Base-by-base conservation (phyloP, 2,888 invertebrate genomes). In the Cephalotes varians region DNA sequence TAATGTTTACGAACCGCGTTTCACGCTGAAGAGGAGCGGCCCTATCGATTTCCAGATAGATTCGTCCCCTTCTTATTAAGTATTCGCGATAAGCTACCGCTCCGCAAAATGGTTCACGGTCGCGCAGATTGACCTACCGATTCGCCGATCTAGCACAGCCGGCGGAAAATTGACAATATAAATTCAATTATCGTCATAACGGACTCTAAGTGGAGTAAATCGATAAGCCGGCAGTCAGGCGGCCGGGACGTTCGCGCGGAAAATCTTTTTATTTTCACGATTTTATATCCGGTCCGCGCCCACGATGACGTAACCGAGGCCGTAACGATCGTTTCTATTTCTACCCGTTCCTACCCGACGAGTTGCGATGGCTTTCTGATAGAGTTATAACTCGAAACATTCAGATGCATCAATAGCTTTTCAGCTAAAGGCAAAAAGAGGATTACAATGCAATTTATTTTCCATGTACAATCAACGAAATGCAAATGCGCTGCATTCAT, bases 121-220 rank as follows among this genome's bases (percentile, higher is more conserved):
- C 73, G 80, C 40, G 49, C 37, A 34, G 80, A 80, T 80, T 80
- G 56, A 79, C 71, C 77, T 37, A 67, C n/a, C 76, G 69, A 47
- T 76, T 54, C 47, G 34, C 37, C 54, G 37, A 67, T 67, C 51
- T 51, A 31, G 54, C 77, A 77, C 54, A 77, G 77, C 54, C 54
- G 71, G 77, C 54, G 72, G 31, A 71, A 71, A 71, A 79, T 79
- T 79, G 71, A 56, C 77, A 71, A 79, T 79, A 56, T 76, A 76
- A 76, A 76, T 71, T 79, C 77, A 79, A 79, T 79, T 79, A 77
- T 77, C 44, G 77, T 77, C 56, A 71, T 71, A 77, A 77, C 77
- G 40, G 71, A 31, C 54, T 69, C 40, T 77, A 77, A 77, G 54
- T 69, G 54, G 71, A 71, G 77, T 71, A 71, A 77, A 77, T 77